Percentiles rank a stretch among this genome's conserved stretches.
phyloP scores from a whole-genome alignment of 1,140 invertebrate genomes.

The Drosophila nebulosa region DNA sequence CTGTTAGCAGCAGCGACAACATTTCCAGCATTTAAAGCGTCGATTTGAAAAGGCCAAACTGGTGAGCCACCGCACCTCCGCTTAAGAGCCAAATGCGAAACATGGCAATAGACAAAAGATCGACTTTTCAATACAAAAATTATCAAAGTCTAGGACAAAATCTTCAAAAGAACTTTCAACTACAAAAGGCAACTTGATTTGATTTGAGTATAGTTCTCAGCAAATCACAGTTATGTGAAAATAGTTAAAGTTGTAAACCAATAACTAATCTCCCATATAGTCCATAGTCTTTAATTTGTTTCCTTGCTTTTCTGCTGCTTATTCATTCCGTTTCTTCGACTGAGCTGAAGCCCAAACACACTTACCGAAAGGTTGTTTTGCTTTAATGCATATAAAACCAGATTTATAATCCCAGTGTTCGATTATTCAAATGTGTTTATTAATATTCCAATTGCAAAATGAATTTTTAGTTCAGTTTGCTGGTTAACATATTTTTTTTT shows the following conservation, averaged over 20 bases:
- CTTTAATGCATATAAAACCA: neutral
- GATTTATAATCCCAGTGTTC: neutral
- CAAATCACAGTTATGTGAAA: too few relatives aligned
- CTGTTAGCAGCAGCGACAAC: neutral
- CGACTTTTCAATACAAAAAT: too few relatives aligned
- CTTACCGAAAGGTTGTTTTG: neutral
- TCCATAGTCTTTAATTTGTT: too few relatives aligned
- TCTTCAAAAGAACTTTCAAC: neutral
- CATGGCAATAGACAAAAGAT: neutral
- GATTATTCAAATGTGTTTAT: neutral
- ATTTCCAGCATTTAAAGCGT: neutral
- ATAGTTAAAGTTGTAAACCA: too few relatives aligned
- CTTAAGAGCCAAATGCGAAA: neutral
- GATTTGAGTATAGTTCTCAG: too few relatives aligned
- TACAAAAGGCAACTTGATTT: neutral
- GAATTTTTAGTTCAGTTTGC: neutral
- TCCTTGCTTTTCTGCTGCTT: neutral
- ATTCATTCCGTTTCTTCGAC: too few relatives aligned
- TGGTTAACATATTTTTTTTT: too few relatives aligned
- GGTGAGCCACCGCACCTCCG: neutral
- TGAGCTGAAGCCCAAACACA: neutral
- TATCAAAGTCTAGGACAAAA: neutral
- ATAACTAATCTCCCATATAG: too few relatives aligned
- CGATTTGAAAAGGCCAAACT: neutral
- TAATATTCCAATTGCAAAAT: neutral